Base-by-base conservation (phyloP, 2,113 vertebrate genomes). In the Saguinus imperator region DNA sequence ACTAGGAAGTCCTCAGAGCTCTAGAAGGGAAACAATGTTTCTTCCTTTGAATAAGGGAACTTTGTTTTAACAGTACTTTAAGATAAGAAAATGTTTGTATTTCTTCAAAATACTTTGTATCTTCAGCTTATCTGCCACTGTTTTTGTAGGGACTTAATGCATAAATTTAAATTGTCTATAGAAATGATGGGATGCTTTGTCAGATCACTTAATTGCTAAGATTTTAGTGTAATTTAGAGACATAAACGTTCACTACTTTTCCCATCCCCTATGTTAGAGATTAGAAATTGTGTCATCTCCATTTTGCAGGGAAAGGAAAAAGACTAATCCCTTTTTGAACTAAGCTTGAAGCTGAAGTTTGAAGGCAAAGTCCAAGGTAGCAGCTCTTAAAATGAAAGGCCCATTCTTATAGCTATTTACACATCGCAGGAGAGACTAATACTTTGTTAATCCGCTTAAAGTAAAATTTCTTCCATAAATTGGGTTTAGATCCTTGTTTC, bases 401-500 rank as follows among this genome's bases (percentile, higher is more conserved):
- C 20, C 8, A 17, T 93, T 85, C 37, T 73, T 68, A n/a, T 37
- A 89, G 37, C 21, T 96, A 48, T 32, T 73, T 79, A 55, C 16
- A 91, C 25, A 48, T 88, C 43, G 86, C 75, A 52, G 23, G 45
- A 25, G 32, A 68, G 73, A 91, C 10, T 87, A 91, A 55, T 64
- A 82, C 45, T 91, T 91, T 43, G 87, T 66, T 95, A 82, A 82
- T 96, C 94, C 90, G 18, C 52, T 87, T 92, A 94, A 66, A 94
- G 57, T 17, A 96, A 88, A 70, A 45, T 68, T 86, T 95, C 66
- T 91, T 66, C 40, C 55, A 68, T 80, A 85, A 93, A 73, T 89
- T 87, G 91, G 29, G 40, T 57, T 89, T 94, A 64, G 82, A 35
- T 79, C 21, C 70, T 32, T 81, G 29, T 89, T 96, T 89, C 55